Conservation (phyloP, 2,797 vertebrate genomes). For the Euthynnus affinis region DNA sequence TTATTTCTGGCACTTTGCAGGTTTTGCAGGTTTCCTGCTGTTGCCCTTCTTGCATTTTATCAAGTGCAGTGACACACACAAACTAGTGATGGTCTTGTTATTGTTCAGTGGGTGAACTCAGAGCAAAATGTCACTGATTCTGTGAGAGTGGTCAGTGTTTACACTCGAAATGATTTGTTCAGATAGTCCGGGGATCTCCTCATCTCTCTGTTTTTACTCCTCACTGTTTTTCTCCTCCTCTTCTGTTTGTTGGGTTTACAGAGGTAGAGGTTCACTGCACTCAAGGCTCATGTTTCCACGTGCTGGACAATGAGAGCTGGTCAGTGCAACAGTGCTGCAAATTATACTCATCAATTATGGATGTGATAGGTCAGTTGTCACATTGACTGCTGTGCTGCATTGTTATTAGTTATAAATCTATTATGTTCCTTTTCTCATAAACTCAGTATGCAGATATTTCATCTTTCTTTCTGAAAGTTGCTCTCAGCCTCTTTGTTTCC, state of each 20-base stretch:
- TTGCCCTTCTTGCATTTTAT: slow-evolving; percentile 11
- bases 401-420: slow-evolving; percentile 12
- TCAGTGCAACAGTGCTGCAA: slow-evolving; percentile 45
- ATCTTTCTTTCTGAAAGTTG: slow-evolving; percentile 19
- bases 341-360: slow-evolving; percentile 58
- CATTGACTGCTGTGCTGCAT: slow-evolving; percentile 5
- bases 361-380: slow-evolving; percentile 38
- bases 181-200: slow-evolving; percentile 6
- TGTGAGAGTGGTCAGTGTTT: too few species aligned
- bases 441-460: not conserved
- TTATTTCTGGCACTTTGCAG: not conserved
- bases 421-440: slow-evolving; percentile 5
- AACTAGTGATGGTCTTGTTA: not conserved
- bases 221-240: not conserved
- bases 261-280: slow-evolving; percentile 34
- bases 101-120: slow-evolving; percentile 12
- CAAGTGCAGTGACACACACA: not conserved
- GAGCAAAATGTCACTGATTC: not conserved
- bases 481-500: slow-evolving; percentile 33
- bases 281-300: slow-evolving; percentile 45
- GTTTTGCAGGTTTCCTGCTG: slow-evolving; percentile 18
- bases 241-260: slow-evolving; percentile 7
- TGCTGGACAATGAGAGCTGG: slow-evolving; percentile 35
- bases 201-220: slow-evolving; percentile 16
- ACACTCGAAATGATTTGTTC: not conserved